These are phyloP conservation scores for Kryptolebias ocellatus DNA, from an alignment of 2,797 vertebrate genomes.

Conservation along the genomic window DNA sequence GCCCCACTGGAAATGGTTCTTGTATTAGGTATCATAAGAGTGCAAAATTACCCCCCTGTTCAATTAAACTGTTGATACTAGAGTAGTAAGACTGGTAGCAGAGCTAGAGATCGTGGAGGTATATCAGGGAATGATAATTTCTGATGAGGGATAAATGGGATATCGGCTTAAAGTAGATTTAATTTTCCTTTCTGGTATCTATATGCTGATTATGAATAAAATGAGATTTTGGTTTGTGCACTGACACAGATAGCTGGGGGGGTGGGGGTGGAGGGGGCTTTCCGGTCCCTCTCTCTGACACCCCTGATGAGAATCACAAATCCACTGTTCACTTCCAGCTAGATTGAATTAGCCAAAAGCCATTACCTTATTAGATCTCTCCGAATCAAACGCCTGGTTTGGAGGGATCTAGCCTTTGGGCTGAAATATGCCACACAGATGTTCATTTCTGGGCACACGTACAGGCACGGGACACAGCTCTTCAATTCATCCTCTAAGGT, in stretches of 20 bases:
- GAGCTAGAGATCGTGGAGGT: constrained; percentile 66
- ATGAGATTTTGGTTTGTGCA: constrained; percentile 78
- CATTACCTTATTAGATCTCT: constrained; percentile 82
- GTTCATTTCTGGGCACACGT: constrained; percentile 44
- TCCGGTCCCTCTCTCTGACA: constrained; percentile 60
- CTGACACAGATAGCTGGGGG: constrained; percentile 57
- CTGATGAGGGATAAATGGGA: constrained; percentile 72
- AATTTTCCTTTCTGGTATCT: constrained; percentile 73
- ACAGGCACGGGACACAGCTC: neutral
- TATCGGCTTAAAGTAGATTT: constrained; percentile 69
- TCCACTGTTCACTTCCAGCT: constrained; percentile 72
- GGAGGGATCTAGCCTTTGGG: constrained; percentile 66
- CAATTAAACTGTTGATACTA: constrained; percentile 75
- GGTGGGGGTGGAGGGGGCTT: constrained; percentile 23
- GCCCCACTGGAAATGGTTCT: constrained; percentile 73
- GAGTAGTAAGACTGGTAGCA: constrained; percentile 53
- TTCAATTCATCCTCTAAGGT: constrained; percentile 21
- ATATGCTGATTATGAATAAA: constrained; percentile 75
- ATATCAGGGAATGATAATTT: constrained; percentile 74
- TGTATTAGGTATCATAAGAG: constrained; percentile 74
- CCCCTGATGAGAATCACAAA: constrained; percentile 74
- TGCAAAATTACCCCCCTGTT: constrained; percentile 54
- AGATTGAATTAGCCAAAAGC: constrained; percentile 79
- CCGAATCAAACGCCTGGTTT: constrained; percentile 66
- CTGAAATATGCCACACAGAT: constrained; percentile 65